These are phyloP conservation scores for Paracanthobrama guichenoti DNA, from an alignment of 2,113 vertebrate species.

Conservation along the genomic window DNA sequence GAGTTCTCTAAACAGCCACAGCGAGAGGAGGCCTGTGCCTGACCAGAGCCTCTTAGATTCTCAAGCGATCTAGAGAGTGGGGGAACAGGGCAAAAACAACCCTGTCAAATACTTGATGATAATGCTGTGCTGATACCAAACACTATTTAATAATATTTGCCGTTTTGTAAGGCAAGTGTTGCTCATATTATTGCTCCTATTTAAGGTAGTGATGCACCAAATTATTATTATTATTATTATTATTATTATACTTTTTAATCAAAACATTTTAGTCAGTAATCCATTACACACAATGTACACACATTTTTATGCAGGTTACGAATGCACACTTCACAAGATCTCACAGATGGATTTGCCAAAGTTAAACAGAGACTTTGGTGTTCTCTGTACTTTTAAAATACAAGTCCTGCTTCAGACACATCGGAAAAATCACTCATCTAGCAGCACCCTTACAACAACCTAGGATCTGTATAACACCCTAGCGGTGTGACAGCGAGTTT, in stretches of 20 bases:
- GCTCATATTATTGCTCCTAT: background rate
- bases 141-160: background rate
- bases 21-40: slow-evolving; percentile 7
- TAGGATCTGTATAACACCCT: too few species aligned
- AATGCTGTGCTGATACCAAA: background rate
- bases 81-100: slow-evolving; percentile 6
- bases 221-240: too few species aligned
- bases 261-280: background rate
- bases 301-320: too few species aligned
- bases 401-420: too few species aligned
- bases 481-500: too few species aligned
- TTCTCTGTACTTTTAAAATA: too few species aligned
- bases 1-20: slow-evolving; percentile 16
- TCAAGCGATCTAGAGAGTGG: background rate
- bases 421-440: too few species aligned
- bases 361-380: too few species aligned
- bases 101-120: background rate
- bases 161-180: background rate
- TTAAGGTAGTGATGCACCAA: background rate
- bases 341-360: too few species aligned
- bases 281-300: background rate
- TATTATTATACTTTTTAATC: too few species aligned
- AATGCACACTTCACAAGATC: too few species aligned
- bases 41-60: slow-evolving; percentile 32
- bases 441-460: too few species aligned